Conservation (phyloP, 1,140 invertebrate species). For the Ridgeia piscesae region DNA sequence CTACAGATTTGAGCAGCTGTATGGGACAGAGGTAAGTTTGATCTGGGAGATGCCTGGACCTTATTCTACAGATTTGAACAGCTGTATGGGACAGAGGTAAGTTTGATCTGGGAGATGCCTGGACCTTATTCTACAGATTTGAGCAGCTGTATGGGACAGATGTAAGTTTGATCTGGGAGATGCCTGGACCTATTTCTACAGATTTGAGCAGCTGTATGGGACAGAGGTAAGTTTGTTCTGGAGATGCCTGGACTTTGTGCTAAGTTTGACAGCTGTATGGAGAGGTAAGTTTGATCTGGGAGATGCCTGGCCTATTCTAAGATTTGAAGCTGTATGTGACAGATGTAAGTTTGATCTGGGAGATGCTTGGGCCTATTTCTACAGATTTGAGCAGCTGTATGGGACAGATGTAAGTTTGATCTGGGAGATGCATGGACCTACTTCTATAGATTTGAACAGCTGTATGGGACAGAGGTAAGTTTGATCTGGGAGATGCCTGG, state of each 20-base stretch:
- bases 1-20: neutral
- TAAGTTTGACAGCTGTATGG: conserved; percentile 96
- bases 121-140: conserved; percentile 98
- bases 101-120: conserved; percentile 90
- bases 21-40: neutral
- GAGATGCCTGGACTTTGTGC: conserved; percentile 98
- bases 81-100: too few relatives aligned
- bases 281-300: conserved; percentile 79
- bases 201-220: conserved; percentile 93
- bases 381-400: conserved; percentile 93
- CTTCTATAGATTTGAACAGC: conserved; percentile 95
- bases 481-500: conserved; percentile 95
- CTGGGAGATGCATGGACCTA: conserved; percentile 97
- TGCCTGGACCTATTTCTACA: conserved; percentile 97
- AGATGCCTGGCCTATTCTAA: conserved; percentile 98
- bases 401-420: conserved; percentile 80
- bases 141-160: conserved; percentile 90
- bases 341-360: conserved; percentile 79
- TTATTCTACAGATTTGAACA: too few relatives aligned
- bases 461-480: conserved; percentile 82
- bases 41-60: neutral
- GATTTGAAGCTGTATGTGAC: conserved; percentile 96
- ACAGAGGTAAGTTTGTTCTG: conserved; percentile 69
- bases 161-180: conserved; percentile 83
- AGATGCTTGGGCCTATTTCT: conserved; percentile 97